Evolutionary conservation across 2,888 invertebrate species (phyloP), one percentile per base, ranked within the genome.

Genomic region (Netelia melanura): DNA sequence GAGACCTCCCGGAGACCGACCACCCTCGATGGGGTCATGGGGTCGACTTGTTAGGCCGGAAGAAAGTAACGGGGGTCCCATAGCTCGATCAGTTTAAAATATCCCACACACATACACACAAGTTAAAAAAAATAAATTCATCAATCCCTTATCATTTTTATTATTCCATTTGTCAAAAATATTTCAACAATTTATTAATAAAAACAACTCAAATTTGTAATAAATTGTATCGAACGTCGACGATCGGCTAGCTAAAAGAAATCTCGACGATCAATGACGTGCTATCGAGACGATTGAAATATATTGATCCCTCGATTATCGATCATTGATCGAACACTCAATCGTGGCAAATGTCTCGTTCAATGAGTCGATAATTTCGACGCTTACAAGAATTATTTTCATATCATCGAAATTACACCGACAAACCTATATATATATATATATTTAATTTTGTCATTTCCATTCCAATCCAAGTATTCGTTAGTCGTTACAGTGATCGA

Each of bases 1-100:
- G 86, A 89, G 93, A 93, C 93, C 93, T 93, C 93, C 93, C 91
- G 92, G 90, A 90, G 91, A 91, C 88, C 87, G 93, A 93, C 93
- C 93, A 93, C 93, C 93, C 91, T 91, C 90, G 91, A 91, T 38
- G 92, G 92, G 93, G 93, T 91, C 93, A 92, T 90, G 85, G 91
- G 93, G 93, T 93, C 92, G 92, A 91, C 91, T 92, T 92, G 93
- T 93, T 92, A 92, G 91, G 90, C 62, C 91, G 90, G 81, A 83
- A 85, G 81, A 67, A 84, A 85, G 85, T 88, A 85, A 86, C 86
- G 80, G 85, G 72, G 76, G 61, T 80, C 81, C 83, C 61, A 67
- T 78, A 70, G 84, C 70, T 79, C 56, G 75, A 79, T 85, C 82
- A 75, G 52, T 76, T 58, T 23, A 25, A 43, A 76, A 64, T 56